Conservation (phyloP, 2,797 vertebrate species). For the Brotogeris chrysoptera region DNA sequence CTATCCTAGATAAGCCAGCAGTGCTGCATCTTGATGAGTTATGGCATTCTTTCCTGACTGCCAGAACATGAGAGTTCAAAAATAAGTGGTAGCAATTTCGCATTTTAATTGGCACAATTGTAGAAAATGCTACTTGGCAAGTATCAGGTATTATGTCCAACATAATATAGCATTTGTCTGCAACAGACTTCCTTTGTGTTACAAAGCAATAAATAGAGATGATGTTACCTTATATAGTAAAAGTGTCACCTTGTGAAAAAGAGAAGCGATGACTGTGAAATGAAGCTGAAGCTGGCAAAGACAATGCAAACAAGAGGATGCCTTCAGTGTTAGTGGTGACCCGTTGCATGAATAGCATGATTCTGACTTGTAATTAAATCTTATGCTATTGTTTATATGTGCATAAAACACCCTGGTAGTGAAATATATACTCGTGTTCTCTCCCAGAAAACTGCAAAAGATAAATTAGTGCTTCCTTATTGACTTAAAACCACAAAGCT, state of each 20-base stretch:
- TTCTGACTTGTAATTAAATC: constrained; percentile 18
- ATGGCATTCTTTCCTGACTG: constrained; percentile 20
- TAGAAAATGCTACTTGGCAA: constrained; percentile 61
- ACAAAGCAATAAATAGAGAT: constrained; percentile 38
- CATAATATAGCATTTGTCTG: constrained; percentile 58
- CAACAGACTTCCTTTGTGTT: constrained; percentile 53
- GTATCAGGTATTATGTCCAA: constrained; percentile 52
- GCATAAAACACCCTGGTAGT: not conserved
- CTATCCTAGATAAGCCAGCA: not conserved
- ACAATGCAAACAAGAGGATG: constrained; percentile 17
- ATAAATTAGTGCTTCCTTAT: not conserved
- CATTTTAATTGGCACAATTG: constrained; percentile 56
- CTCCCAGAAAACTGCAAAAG: not conserved
- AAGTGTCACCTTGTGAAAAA: constrained; percentile 32
- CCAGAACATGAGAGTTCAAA: constrained; percentile 28
- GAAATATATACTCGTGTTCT: not conserved
- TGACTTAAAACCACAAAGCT: not conserved
- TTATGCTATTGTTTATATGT: not conserved
- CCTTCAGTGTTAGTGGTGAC: not conserved
- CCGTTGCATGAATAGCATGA: not conserved
- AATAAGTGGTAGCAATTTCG: constrained; percentile 46
- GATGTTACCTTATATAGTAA: constrained; percentile 42
- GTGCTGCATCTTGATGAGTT: constrained; percentile 29
- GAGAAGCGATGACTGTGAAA: constrained; percentile 21
- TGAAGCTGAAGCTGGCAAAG: not conserved